A percentile compares a stretch with the other conserved stretches of the same genome.
Evolutionary conservation across 2,797 vertebrate species (phyloP).

Genomic region (Smutsia temminckii): DNA sequence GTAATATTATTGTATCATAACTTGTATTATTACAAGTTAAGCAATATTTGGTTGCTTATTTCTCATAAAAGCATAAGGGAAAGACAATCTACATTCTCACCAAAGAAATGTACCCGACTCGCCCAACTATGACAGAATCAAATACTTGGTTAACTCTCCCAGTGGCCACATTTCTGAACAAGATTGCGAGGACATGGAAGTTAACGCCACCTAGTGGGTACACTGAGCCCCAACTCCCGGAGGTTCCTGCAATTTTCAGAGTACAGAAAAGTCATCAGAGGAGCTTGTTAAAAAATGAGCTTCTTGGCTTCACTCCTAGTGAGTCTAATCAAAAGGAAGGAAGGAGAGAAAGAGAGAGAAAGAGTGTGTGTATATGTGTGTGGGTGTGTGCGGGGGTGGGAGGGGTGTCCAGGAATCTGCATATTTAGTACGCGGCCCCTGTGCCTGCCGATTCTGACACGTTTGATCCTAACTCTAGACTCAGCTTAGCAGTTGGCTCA

Average conservation of each 20-base stretch:
- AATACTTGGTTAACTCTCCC: not conserved
- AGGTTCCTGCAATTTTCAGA: not conserved
- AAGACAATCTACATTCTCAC: not conserved
- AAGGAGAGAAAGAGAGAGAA: too few relatives aligned
- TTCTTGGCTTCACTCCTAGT: not conserved
- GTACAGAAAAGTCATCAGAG: not conserved
- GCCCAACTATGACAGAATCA: not conserved
- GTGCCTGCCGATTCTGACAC: not conserved
- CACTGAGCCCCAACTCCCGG: not conserved
- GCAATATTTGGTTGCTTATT: not conserved
- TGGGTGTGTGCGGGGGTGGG: accelerated
- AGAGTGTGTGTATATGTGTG: too few relatives aligned
- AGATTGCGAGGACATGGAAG: not conserved
- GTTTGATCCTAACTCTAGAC: not conserved
- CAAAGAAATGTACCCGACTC: not conserved
- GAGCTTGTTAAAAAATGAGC: not conserved
- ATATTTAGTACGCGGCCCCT: not conserved
- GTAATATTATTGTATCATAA: not conserved
- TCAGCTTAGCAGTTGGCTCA: not conserved
- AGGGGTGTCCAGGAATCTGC: not conserved
- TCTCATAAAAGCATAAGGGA: not conserved
- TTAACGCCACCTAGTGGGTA: constrained; percentile 60
- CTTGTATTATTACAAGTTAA: not conserved
- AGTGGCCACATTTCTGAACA: not conserved
- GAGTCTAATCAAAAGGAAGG: not conserved